Conservation (phyloP, 2,797 vertebrate species). For the Rhinoraja longicauda region DNA sequence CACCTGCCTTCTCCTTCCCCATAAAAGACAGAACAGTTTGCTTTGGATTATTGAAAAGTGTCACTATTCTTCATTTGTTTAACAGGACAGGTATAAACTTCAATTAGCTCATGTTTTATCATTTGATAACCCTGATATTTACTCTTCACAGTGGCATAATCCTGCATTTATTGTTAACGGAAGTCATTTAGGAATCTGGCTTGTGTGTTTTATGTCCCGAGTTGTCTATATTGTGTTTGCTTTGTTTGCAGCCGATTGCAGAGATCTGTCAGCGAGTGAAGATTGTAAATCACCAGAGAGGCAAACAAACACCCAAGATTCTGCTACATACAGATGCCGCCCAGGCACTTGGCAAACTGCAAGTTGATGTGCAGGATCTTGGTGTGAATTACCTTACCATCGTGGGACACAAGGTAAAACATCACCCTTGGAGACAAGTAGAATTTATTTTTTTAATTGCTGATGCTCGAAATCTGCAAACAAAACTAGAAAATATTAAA, state of each 20-base stretch:
- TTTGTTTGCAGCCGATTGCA: conserved; percentile 64
- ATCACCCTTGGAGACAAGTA: too few relatives aligned
- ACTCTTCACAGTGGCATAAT: background rate
- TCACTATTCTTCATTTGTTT: too few relatives aligned
- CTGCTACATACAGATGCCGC: conserved; percentile 87
- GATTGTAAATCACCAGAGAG: conserved; percentile 58
- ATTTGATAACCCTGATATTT: background rate
- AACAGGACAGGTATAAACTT: too few relatives aligned
- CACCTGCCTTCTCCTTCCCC: too few relatives aligned
- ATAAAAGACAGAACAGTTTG: too few relatives aligned
- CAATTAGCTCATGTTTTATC: background rate
- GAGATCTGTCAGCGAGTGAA: conserved; percentile 68
- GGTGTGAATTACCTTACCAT: conserved; percentile 87
- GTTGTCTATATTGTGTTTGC: background rate
- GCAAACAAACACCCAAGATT: conserved; percentile 53
- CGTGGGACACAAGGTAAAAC: conserved; percentile 86
- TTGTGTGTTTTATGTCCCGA: background rate
- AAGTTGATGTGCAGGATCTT: conserved; percentile 73
- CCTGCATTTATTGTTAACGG: background rate
- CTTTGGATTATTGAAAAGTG: too few relatives aligned
- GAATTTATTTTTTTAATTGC: too few relatives aligned
- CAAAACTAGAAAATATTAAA: too few relatives aligned
- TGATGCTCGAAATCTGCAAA: too few relatives aligned
- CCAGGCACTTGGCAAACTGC: conserved; percentile 81
- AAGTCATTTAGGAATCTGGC: background rate